A percentile compares a stretch with the other conserved stretches of the same genome.
Evolutionary conservation across 1,140 invertebrate genomes (phyloP).

Genomic region (Augochlora pura): DNA sequence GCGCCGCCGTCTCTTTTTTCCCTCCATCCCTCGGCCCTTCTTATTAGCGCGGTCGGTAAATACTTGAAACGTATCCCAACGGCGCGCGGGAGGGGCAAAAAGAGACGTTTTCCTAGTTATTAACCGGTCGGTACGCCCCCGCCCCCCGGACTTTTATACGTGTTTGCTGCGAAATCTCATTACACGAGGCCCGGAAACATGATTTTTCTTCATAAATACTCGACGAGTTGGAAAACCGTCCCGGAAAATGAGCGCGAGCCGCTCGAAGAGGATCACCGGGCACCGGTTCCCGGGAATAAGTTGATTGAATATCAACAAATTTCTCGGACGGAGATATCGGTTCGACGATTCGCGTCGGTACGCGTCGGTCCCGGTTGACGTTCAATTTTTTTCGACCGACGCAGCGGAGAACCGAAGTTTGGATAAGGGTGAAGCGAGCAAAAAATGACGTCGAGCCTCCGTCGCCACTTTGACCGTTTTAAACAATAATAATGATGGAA

Average conservation of each 20-base stretch:
- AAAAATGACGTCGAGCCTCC: neutral
- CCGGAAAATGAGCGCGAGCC: neutral
- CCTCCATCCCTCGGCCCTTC: neutral
- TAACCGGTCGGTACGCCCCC: neutral
- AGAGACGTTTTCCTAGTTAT: constrained; percentile 22
- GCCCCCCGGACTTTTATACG: neutral
- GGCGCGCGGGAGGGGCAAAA: neutral
- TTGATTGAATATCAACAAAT: no score
- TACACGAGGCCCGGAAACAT: constrained; percentile 5
- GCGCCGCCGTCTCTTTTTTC: no score
- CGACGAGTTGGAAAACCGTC: neutral
- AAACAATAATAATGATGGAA: neutral
- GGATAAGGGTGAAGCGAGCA: neutral
- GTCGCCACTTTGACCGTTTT: neutral
- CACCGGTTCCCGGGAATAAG: no score
- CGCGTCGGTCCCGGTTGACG: no score
- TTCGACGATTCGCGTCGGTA: no score
- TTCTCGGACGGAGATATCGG: no score
- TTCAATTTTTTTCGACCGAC: no score
- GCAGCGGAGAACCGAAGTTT: neutral
- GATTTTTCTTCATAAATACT: constrained; percentile 8
- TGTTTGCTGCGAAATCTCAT: constrained; percentile 40
- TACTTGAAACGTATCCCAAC: constrained; percentile 34
- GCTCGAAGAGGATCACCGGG: neutral
- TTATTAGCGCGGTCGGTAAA: constrained; percentile 44